phyloP scores from a whole-genome alignment of 2,888 invertebrate species.

The Deroplatys truncata region DNA sequence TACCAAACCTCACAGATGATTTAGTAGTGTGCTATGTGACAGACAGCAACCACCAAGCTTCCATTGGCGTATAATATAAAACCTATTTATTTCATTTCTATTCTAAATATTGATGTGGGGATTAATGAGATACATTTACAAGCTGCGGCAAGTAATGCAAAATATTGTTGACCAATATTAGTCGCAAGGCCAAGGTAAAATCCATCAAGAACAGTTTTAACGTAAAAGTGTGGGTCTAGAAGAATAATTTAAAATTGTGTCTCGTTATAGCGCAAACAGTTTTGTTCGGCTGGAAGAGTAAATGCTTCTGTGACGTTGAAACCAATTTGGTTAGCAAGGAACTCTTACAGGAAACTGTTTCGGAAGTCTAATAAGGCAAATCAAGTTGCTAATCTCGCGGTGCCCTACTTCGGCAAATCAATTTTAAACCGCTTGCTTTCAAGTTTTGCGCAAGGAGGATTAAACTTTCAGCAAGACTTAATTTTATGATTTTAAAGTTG shows the following conservation, averaged over 20 bases:
- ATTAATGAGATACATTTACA: too few species aligned
- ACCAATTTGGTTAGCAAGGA: background rate
- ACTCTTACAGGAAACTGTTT: background rate
- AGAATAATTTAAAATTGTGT: background rate
- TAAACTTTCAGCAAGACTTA: background rate
- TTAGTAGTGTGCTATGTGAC: too few species aligned
- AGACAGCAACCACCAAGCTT: too few species aligned
- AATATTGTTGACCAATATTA: too few species aligned
- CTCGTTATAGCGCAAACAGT: background rate
- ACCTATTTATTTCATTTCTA: too few species aligned
- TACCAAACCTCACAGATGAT: too few species aligned
- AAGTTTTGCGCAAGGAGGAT: background rate
- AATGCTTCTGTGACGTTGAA: background rate
- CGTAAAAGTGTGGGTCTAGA: too few species aligned
- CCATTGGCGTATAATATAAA: too few species aligned
- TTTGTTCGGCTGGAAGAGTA: background rate
- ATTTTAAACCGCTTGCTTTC: background rate
- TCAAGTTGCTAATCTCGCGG: background rate
- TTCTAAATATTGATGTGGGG: too few species aligned
- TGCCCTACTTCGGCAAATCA: background rate
- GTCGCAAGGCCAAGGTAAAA: too few species aligned
- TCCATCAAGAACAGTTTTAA: too few species aligned
- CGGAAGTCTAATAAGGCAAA: background rate
- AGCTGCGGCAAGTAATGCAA: too few species aligned
- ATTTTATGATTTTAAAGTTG: background rate